phyloP scores from a whole-genome alignment of 2,113 vertebrate species.

The Zonotrichia leucophrys region DNA sequence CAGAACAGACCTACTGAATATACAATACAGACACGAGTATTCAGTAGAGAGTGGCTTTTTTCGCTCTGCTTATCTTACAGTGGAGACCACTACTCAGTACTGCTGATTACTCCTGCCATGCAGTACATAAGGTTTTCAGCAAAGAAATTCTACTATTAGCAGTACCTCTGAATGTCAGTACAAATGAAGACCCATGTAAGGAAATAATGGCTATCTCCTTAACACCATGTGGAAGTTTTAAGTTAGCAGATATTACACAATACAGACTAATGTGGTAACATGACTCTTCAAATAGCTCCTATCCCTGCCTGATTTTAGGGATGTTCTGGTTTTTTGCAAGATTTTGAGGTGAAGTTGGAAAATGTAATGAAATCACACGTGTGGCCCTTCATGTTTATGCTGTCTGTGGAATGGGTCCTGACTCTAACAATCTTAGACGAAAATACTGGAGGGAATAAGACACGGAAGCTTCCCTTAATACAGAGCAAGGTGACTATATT shows the following conservation, averaged over 20 bases:
- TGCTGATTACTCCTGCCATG: neutral
- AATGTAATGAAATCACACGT: neutral
- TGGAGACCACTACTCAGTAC: neutral
- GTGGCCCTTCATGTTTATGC: neutral
- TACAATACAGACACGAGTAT: neutral
- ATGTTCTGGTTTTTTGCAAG: neutral
- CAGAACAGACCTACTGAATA: neutral
- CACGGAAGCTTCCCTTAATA: neutral
- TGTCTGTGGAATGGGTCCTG: neutral
- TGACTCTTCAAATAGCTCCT: neutral
- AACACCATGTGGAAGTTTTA: neutral
- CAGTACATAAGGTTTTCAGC: neutral
- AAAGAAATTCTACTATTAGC: neutral
- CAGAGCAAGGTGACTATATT: neutral
- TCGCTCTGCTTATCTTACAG: neutral
- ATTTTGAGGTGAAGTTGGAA: neutral
- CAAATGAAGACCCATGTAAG: neutral
- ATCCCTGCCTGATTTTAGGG: neutral
- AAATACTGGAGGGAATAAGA: neutral
- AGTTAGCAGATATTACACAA: neutral
- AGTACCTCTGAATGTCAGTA: neutral
- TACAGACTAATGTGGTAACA: neutral
- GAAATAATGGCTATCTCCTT: neutral
- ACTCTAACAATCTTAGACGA: neutral
- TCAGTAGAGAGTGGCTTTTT: neutral